phyloP scores from a whole-genome alignment of 1,140 invertebrate species.

The Tetraneura akinire region DNA sequence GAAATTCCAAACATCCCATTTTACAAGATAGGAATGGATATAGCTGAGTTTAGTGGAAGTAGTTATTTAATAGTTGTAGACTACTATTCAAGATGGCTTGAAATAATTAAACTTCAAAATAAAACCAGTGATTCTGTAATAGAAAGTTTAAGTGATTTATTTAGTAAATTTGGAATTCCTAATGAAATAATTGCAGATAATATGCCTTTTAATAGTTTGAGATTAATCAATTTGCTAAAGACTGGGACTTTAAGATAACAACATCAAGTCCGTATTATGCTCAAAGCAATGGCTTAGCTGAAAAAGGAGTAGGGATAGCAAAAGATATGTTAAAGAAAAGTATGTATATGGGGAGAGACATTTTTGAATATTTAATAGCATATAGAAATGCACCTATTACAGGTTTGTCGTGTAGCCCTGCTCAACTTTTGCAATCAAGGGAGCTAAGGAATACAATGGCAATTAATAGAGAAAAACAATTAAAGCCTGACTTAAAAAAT shows the following conservation, averaged over 20 bases:
- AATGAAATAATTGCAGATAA: too few relatives aligned
- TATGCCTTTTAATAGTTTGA: too few relatives aligned
- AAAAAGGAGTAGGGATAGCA: constrained; percentile 58
- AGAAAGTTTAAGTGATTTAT: too few relatives aligned
- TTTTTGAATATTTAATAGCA: too few relatives aligned
- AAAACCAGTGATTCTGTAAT: background rate
- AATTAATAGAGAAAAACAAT: too few relatives aligned
- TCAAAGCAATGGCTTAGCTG: constrained; percentile 57
- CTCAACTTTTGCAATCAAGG: too few relatives aligned
- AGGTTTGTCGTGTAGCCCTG: too few relatives aligned
- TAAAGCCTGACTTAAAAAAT: too few relatives aligned
- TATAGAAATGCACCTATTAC: too few relatives aligned
- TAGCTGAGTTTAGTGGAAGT: constrained; percentile 49
- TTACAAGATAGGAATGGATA: constrained; percentile 30
- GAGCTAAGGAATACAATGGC: too few relatives aligned
- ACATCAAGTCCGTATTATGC: constrained; percentile 57
- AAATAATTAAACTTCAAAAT: background rate
- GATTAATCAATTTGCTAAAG: background rate
- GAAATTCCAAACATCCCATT: background rate
- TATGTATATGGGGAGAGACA: background rate
- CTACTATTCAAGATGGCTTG: constrained; percentile 49
- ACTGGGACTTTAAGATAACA: background rate
- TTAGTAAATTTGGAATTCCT: too few relatives aligned
- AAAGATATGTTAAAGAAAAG: constrained; percentile 58
- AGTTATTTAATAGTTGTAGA: constrained; percentile 52